Base-by-base conservation (phyloP, 2,888 invertebrate genomes). In the Calliopum simillimum region DNA sequence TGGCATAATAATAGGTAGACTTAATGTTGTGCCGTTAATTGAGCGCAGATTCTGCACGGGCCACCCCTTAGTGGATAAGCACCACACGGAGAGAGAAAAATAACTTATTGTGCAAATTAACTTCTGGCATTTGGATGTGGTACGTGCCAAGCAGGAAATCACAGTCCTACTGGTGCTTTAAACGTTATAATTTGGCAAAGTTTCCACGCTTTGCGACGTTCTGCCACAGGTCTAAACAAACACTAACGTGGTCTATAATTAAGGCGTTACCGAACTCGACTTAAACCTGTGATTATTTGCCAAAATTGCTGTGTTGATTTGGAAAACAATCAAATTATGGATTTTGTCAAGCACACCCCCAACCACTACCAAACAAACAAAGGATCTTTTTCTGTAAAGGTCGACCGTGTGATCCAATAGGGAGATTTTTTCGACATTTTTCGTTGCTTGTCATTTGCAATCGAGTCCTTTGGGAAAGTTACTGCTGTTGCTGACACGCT, bases 301-400 rank as follows among this genome's bases (percentile, higher is more conserved):
- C 25, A 19, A 51, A 47, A 12, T 33, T 23, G 41, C 58, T 33
- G 33, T 33, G 21, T 14, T n/a, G 46, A n/a, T 44, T 44, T 44
- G 19, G 21, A 46, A 51, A 78, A 75, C 81, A 80, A 80, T 81
- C 80, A 78, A 80, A 79, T 81, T 81, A 81, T 74, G 74, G 62
- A 74, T 47, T 56, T 68, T 68, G 62, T 62, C 61, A 62, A 53
- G 6, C 44, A 13, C 53, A 46, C 21, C 14, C 23, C 23, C 5
- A 58, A 58, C 33, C 16, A 33, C n/a, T 11, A 21, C 53, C 3
- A 14, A 25, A 56, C 13, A 25, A 59, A 59, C 21, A 1, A 12
- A 19, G 46, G 8, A 43, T 13, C 61, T 19, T 49, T 49, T 33
- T 33, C 33, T 44, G 14, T 33, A 5, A 58, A 33, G 43, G 13